Base-by-base conservation (phyloP, 2,797 vertebrate species). In the Gymnothorax reevesii region DNA sequence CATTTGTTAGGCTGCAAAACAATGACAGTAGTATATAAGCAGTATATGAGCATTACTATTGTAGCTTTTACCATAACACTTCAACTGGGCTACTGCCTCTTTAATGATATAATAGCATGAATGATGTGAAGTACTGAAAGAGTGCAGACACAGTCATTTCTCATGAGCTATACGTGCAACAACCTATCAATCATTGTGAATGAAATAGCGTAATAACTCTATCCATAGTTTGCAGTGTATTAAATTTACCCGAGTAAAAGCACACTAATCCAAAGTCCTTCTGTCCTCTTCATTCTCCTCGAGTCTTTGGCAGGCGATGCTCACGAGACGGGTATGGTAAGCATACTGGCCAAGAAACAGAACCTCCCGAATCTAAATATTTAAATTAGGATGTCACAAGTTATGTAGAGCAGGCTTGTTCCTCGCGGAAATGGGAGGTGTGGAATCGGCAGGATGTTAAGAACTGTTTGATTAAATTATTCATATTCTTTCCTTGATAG, bases 171-270 rank as follows among this genome's bases (percentile, higher is more conserved):
- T 54, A 13, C 22, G 2, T 42, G 33, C 33, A 42, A 22, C 75
- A 79, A 27, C 54, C 7, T 87, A 27, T 33, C 9, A 33, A 17
- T 10, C 22, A 73, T 54, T 3, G 12, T 55, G 79, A 55, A 17
- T 17, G n/a, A 57, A 57, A 57, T n/a, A 49, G n/a, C 13, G 27
- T n/a, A 59, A 15, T 83, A 15, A 13, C 15, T 1, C 59, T 59
- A 59, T 6, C 9, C 57, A 59, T 75, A 0, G 3, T 71, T 49
- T 15, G 15, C 60, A 55, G 73, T 33, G 27, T 10, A 75, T 57
- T 52, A 71, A 85, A 17, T 86, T 92, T 83, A 91, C 90, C 91
- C 62, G 66, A 90, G 54, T 12, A 90, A 71, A 17, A 92, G 82
- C 66, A 92, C 54, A 85, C 42, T 84, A 54, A 86, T 64, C 66